phyloP scores from a whole-genome alignment of 2,888 invertebrate species.

The Erannis defoliaria region DNA sequence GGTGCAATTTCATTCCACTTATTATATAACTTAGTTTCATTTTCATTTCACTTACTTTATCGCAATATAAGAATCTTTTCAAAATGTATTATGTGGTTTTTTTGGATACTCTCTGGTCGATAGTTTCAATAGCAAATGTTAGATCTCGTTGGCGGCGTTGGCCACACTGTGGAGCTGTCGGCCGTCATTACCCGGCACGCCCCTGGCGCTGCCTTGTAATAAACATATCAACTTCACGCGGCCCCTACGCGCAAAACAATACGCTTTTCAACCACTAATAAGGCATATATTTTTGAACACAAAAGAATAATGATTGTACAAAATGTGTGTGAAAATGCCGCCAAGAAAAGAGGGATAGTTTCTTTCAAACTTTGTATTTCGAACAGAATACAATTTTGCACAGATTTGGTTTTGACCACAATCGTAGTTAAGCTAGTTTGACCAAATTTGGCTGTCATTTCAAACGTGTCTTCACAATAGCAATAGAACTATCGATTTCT shows the following conservation, averaged over 20 bases:
- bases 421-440: conserved; percentile 12
- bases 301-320: conserved; percentile 46
- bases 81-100: not conserved
- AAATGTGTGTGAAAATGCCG: conserved; percentile 46
- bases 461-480: conserved; percentile 38
- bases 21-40: no score
- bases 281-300: conserved; percentile 59
- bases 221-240: conserved; percentile 70
- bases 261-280: conserved; percentile 66
- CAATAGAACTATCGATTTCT: conserved; percentile 69
- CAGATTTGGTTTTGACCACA: conserved; percentile 14
- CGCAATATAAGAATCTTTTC: not conserved
- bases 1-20: no score
- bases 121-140: conserved; percentile 33
- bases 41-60: no score
- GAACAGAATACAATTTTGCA: conserved; percentile 4
- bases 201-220: conserved; percentile 56
- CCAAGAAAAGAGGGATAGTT: conserved; percentile 13
- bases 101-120: not conserved
- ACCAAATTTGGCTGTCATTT: conserved; percentile 17
- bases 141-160: conserved; percentile 16
- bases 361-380: conserved; percentile 22
- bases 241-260: conserved; percentile 60
- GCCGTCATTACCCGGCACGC: conserved; percentile 46
- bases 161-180: conserved; percentile 33